Percentiles rank a stretch among this genome's conserved stretches.
These are phyloP conservation scores for Sminthopsis crassicaudata DNA, from an alignment of 2,113 vertebrate genomes.

Conservation along the genomic window DNA sequence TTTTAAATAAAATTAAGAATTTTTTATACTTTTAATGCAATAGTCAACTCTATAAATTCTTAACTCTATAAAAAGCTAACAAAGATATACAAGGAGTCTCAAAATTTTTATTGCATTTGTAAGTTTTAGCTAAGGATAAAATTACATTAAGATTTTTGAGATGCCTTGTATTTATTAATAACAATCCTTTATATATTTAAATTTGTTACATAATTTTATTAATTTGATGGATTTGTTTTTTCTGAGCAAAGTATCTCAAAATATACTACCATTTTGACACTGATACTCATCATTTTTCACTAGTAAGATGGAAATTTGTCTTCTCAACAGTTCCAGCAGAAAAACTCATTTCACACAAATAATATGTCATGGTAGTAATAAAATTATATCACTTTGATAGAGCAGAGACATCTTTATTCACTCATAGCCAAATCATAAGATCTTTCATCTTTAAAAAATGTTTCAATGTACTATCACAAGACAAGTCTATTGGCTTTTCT, in stretches of 20 bases:
- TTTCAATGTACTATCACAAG: not conserved
- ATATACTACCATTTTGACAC: not conserved
- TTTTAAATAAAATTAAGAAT: not conserved
- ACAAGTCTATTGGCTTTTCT: not conserved
- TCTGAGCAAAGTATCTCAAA: not conserved
- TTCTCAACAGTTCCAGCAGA: not conserved
- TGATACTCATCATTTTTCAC: not conserved
- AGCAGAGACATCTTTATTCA: not conserved
- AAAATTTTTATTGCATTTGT: not conserved
- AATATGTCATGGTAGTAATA: not conserved
- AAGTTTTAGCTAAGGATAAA: not conserved
- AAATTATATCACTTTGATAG: not conserved
- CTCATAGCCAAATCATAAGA: not conserved
- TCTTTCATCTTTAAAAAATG: not conserved
- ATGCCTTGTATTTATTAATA: not conserved
- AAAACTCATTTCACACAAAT: not conserved
- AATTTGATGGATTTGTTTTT: not conserved
- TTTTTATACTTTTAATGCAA: not conserved
- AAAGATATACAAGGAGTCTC: not conserved
- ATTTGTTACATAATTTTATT: not conserved
- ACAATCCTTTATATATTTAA: not conserved
- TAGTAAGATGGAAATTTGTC: not conserved
- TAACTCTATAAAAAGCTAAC: not conserved
- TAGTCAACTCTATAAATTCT: not conserved
- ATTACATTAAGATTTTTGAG: not conserved